Percentiles rank a stretch among this genome's conserved stretches.
Evolutionary conservation across 2,113 vertebrate species (phyloP).

Genomic region (Phyllostomus hastatus): DNA sequence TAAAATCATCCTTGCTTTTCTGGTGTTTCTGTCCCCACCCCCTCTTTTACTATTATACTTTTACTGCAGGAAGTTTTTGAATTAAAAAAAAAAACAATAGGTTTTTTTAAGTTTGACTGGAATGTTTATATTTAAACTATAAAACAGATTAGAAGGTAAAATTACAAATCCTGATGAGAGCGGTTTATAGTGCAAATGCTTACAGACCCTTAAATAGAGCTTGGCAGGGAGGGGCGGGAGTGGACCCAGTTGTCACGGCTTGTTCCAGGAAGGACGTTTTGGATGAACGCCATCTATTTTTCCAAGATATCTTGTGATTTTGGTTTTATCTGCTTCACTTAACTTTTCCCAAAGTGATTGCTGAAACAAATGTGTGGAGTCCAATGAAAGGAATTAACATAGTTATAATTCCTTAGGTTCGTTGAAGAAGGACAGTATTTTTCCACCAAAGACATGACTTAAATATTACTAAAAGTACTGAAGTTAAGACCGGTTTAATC

Average conservation of each 20-base stretch:
- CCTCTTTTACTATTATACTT: neutral
- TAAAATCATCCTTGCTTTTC: conserved; percentile 8
- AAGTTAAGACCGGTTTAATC: neutral
- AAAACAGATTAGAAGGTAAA: conserved; percentile 45
- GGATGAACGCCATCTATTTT: conserved; percentile 51
- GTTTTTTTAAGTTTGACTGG: neutral
- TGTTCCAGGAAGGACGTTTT: conserved; percentile 68
- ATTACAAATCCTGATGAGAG: conserved; percentile 29
- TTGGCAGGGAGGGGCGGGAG: neutral
- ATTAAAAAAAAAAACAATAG: conserved; percentile 29
- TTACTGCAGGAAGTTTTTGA: conserved; percentile 30
- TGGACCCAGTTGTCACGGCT: conserved; percentile 31
- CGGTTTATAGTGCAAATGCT: conserved; percentile 44
- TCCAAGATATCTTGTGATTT: conserved; percentile 28
- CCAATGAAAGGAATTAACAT: neutral
- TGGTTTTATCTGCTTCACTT: conserved; percentile 42
- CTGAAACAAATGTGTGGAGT: neutral
- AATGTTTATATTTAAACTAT: conserved; percentile 34
- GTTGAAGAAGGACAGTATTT: neutral
- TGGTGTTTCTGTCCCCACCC: neutral
- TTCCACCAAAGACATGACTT: neutral
- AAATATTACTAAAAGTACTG: neutral
- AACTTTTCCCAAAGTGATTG: conserved; percentile 26
- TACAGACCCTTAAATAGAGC: conserved; percentile 49
- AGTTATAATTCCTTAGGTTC: neutral